Conservation (phyloP, 2,797 vertebrate species). For the Hydrolagus colliei region DNA sequence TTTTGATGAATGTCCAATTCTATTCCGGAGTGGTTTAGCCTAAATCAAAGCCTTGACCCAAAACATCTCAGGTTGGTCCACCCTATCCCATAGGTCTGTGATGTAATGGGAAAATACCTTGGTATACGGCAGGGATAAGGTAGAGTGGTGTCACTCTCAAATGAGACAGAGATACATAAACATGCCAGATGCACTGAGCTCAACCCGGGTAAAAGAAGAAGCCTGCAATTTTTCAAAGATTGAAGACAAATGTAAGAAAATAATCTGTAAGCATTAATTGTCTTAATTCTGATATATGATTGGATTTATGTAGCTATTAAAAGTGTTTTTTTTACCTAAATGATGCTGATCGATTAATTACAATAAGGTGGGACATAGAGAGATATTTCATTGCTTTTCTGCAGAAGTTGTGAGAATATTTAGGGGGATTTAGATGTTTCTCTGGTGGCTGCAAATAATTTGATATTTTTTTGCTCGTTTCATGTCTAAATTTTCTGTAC, state of each 20-base stretch:
- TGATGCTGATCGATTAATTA: background rate
- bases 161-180: background rate
- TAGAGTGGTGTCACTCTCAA: background rate
- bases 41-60: background rate
- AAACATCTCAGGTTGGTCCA: background rate
- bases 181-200: background rate
- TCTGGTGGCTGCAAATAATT: no score
- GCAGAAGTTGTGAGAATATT: no score
- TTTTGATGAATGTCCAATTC: background rate
- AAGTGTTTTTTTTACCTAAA: no score
- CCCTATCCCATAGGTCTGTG: background rate
- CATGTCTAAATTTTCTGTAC: no score
- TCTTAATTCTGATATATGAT: background rate
- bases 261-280: background rate
- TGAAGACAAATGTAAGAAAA: background rate
- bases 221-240: no score
- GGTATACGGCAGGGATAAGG: background rate
- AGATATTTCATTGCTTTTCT: background rate
- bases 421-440: no score
- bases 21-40: background rate
- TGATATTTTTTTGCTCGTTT: no score
- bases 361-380: background rate
- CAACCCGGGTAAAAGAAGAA: background rate
- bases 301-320: background rate
- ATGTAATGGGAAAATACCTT: background rate